Base-by-base conservation (phyloP, 2,888 invertebrate genomes). In the Agonum fuliginosum region DNA sequence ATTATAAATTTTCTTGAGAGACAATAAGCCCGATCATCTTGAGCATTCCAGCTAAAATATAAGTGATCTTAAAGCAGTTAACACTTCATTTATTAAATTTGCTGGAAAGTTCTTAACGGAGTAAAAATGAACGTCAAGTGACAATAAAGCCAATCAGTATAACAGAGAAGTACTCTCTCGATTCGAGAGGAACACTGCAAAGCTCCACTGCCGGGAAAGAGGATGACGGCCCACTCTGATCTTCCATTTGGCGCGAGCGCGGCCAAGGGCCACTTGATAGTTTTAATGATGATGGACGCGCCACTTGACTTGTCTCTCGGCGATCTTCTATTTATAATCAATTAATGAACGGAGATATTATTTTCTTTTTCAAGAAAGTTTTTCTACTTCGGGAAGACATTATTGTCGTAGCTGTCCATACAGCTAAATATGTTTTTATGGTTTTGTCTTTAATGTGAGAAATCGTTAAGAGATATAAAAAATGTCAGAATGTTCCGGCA, bases 81-180 rank as follows among this genome's bases (percentile, higher is more conserved):
- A 51, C 54, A 72, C 72, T 72, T 72, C 72, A 72, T 48, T 72
- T 72, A 72, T 72, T 51, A 72, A 72, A 72, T 72, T 72, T 51
- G 51, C 54, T 72, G 12, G 72, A 72, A 54, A 72, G 34, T 72
- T 72, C 51, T 72, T 54, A 12, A 54, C 10, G 12, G 48, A 71
- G 48, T 70, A 72, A 72, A 72, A 54, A 51, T 72, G 54, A 51
- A 72, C 54, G 72, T 72, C 51, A 72, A 72, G 72, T 72, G 72
- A 72, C 72, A 72, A 72, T 72, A 72, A 72, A 72, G 72, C 72
- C 72, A 72, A 72, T 72, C 72, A 72, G 54, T 48, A 72, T 54
- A 72, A 54, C 51, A 48, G 72, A 54, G 72, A 72, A 72, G 72
- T 72, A 51, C 54, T 51, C 54, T 54, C 72, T 72, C 54, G 54